A percentile compares a stretch with the other conserved stretches of the same genome.
Evolutionary conservation across 2,888 invertebrate species (phyloP).

Genomic region (Epistrophe grossulariae): DNA sequence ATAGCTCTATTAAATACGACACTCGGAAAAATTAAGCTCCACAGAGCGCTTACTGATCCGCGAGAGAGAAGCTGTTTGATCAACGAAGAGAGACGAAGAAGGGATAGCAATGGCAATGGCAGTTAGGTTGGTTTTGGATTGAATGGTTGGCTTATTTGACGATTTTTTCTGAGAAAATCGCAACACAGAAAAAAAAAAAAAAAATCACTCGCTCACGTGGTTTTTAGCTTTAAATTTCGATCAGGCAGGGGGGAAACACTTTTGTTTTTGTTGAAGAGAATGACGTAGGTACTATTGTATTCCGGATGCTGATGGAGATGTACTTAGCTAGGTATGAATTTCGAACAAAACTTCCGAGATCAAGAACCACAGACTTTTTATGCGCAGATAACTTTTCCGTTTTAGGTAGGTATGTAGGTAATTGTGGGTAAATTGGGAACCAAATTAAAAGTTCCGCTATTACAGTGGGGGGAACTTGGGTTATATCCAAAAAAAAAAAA

Average conservation of each 20-base stretch:
- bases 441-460: not conserved
- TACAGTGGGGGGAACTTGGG: not conserved
- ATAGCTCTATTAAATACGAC: slow-evolving; percentile 27
- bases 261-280: slow-evolving; percentile 20
- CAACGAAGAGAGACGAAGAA: slow-evolving; percentile 4
- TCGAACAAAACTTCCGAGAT: not conserved
- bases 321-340: not conserved
- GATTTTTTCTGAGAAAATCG: slow-evolving; percentile 11
- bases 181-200: not conserved
- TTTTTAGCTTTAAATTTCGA: slow-evolving; percentile 23
- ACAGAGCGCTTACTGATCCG: slow-evolving; percentile 13
- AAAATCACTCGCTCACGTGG: slow-evolving; percentile 59
- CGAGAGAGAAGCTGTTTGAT: slow-evolving; percentile 31
- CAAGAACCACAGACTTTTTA: not conserved
- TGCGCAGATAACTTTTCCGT: slow-evolving; percentile 10
- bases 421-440: not conserved
- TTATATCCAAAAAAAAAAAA: not conserved
- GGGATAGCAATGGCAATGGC: not conserved
- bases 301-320: slow-evolving; percentile 20
- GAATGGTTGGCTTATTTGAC: not conserved
- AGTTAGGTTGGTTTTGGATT: not conserved
- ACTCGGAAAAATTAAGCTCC: slow-evolving; percentile 35
- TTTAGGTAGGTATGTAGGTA: not conserved
- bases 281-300: slow-evolving; percentile 29
- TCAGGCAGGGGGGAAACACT: slow-evolving; percentile 2